A percentile compares a stretch with the other conserved stretches of the same genome.
Conservation (phyloP, 1,140 invertebrate species). For the Littorina saxatilis region DNA sequence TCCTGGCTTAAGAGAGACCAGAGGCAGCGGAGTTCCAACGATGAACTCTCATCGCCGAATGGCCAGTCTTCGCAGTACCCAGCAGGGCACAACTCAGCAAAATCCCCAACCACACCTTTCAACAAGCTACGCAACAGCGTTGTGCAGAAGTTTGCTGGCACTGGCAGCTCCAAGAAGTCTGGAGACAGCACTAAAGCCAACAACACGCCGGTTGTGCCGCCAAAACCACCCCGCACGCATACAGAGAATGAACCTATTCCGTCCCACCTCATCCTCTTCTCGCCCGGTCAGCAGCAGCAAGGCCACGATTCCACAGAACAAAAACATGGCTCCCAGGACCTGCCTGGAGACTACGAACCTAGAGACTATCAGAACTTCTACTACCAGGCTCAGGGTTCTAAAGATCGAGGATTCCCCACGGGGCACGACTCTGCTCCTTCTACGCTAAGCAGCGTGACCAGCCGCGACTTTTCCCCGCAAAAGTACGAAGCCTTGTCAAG, state of each 20-base stretch:
- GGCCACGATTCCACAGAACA: neutral
- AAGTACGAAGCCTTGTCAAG: slow-evolving; percentile 38
- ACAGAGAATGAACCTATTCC: neutral
- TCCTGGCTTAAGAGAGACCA: slow-evolving; percentile 54
- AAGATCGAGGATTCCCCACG: neutral
- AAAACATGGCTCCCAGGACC: neutral
- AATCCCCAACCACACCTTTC: slow-evolving; percentile 46
- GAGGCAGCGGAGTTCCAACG: slow-evolving; percentile 38
- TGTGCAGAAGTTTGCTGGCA: slow-evolving; percentile 56
- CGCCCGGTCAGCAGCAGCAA: neutral
- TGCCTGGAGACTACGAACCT: neutral
- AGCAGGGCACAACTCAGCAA: neutral
- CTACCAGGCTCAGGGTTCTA: slow-evolving; percentile 16
- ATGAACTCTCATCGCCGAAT: slow-evolving; percentile 18
- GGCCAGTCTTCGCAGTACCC: neutral
- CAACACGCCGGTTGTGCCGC: neutral
- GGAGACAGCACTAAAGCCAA: neutral
- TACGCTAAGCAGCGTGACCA: slow-evolving; percentile 40
- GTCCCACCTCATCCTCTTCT: slow-evolving; percentile 23
- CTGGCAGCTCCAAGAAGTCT: slow-evolving; percentile 39
- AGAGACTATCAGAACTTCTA: slow-evolving; percentile 44
- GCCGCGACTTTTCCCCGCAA: slow-evolving; percentile 30
- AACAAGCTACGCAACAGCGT: slow-evolving; percentile 57
- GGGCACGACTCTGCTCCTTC: slow-evolving; percentile 35
- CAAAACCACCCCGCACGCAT: neutral